Base-by-base conservation (phyloP, 2,888 invertebrate species). In the Drosophila algonquin region DNA sequence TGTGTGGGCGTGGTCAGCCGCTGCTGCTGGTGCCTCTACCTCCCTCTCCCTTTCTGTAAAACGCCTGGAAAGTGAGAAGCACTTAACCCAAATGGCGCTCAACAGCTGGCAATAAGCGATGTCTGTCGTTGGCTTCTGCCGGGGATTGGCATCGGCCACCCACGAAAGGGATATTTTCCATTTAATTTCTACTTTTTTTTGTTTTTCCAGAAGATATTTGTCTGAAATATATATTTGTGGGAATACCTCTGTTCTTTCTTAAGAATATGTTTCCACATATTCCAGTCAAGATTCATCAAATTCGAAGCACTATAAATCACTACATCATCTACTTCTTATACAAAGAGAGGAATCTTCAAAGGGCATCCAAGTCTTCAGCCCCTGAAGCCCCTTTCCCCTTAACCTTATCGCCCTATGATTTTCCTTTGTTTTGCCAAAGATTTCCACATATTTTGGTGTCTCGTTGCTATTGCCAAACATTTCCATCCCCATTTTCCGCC, bases 61-160 rank as follows among this genome's bases (percentile, higher is more conserved):
- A 6, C 27, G 27, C 30, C 30, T 30, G 2, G 30, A 30, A 30
- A 80, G 76, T 75, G 73, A 77, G 56, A 80, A 76, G 73, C 85
- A 89, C 87, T 89, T 84, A 77, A 72, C 72, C 80, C 74, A 80
- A 86, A 89, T 87, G 80, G 85, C 76, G 76, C 52, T 81, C 87
- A 89, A 84, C 89, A 86, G 89, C 85, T 89, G 89, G 76, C 81
- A 74, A 74, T 81, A 75, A 85, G 72, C 57, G 75, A 16, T 50
- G 46, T 46, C 57, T n/a, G 40, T 14, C 40, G 40, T 40, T 14
- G 40, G 14, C 40, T 40, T 40, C 40, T 40, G 14, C 40, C 14
- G 14, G 5, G 2, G 12, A 5, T 12, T 12, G 12, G 12, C 35
- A 5, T 12, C 5, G 35, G 1, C 14, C 14, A 4, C 35, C 12